These are phyloP conservation scores for Miltochrista miniata DNA, from an alignment of 2,888 invertebrate genomes.

Conservation along the genomic window DNA sequence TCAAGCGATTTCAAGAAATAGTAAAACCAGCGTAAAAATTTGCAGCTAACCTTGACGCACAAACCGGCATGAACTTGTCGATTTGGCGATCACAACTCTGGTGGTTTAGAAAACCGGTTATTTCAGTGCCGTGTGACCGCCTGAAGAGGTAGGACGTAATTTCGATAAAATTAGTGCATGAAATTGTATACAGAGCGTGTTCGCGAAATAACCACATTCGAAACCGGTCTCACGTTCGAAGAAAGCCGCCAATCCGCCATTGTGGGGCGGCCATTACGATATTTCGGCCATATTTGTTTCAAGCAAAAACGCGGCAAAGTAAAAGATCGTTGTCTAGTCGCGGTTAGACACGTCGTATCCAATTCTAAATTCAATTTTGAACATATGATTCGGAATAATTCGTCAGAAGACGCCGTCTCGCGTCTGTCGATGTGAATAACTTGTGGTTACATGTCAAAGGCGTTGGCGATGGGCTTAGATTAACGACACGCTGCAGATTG, in stretches of 20 bases:
- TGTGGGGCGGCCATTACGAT: constrained; percentile 66
- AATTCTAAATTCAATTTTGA: constrained; percentile 50
- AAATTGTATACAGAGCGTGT: constrained; percentile 52
- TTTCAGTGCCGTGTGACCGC: constrained; percentile 69
- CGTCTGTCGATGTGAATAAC: constrained; percentile 37
- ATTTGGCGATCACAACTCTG: constrained; percentile 51
- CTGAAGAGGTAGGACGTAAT: constrained; percentile 71
- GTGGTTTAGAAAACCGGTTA: constrained; percentile 66
- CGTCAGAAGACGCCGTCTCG: constrained; percentile 35
- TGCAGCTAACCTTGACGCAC: constrained; percentile 54
- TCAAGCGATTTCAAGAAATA: constrained; percentile 52
- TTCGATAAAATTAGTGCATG: constrained; percentile 58
- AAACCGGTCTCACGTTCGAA: constrained; percentile 66
- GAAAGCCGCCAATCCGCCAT: constrained; percentile 67
- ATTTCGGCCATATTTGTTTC: constrained; percentile 77
- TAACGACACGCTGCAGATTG: constrained; percentile 8
- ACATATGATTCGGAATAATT: constrained; percentile 47
- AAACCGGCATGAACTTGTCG: constrained; percentile 50
- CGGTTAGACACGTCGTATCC: constrained; percentile 43
- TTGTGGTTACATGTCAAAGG: constrained; percentile 37
- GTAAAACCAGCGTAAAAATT: constrained; percentile 58
- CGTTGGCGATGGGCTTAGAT: constrained; percentile 25
- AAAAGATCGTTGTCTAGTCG: constrained; percentile 51
- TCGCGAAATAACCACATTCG: constrained; percentile 60
- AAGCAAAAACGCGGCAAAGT: constrained; percentile 68